Evolutionary conservation across 1,140 invertebrate species (phyloP).

Genomic region (Pseudoatta argentina): DNA sequence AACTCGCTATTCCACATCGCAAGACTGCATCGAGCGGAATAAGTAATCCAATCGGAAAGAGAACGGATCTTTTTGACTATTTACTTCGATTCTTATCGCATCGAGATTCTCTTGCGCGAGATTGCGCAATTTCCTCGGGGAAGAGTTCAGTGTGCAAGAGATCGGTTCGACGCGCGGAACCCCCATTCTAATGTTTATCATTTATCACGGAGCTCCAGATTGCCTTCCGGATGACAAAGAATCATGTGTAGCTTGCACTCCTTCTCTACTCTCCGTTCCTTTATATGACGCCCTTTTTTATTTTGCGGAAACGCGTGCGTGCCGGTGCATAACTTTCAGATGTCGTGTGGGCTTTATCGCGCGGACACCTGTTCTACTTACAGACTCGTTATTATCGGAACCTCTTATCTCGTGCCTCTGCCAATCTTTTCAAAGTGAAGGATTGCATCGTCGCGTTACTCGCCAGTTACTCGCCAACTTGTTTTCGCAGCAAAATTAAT

Average conservation of each 20-base stretch:
- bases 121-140: conserved; percentile 55
- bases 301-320: conserved; percentile 80
- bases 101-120: conserved; percentile 20
- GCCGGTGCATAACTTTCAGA: conserved; percentile 83
- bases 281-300: conserved; percentile 65
- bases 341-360: conserved; percentile 82
- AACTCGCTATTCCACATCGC: conserved; percentile 26
- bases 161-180: background rate
- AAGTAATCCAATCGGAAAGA: conserved; percentile 21
- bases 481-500: conserved; percentile 27
- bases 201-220: conserved; percentile 70
- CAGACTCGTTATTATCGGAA: conserved; percentile 81
- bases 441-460: conserved; percentile 31
- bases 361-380: conserved; percentile 85
- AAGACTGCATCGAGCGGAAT: conserved; percentile 11
- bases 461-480: conserved; percentile 9
- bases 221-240: conserved; percentile 72
- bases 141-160: conserved; percentile 35
- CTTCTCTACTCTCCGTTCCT: background rate
- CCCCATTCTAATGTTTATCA: conserved; percentile 65
- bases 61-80: conserved; percentile 42
- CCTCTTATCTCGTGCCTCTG: conserved; percentile 79
- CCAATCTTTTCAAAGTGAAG: conserved; percentile 69
- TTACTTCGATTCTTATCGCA: conserved; percentile 48
- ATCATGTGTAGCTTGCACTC: conserved; percentile 53